Conservation (phyloP, 2,113 vertebrate species). For the Columba janthina region DNA sequence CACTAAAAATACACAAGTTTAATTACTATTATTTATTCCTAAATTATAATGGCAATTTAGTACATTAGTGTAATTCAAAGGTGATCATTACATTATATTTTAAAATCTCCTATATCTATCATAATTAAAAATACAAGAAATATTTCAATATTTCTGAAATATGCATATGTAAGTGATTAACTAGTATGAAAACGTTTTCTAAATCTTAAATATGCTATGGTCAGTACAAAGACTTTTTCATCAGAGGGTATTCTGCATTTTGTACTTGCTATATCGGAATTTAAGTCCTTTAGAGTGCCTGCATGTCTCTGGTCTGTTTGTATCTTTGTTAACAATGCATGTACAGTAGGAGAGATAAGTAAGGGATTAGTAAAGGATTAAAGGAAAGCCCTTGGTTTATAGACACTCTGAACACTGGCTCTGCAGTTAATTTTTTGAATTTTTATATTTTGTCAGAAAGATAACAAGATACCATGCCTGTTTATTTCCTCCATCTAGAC, state of each 20-base stretch:
- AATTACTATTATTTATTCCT: not conserved
- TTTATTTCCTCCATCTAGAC: not conserved
- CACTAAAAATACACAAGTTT: not conserved
- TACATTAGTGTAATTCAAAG: not conserved
- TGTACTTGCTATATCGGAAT: not conserved
- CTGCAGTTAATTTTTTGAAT: constrained; percentile 17
- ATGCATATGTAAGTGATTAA: not conserved
- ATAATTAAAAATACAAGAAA: not conserved
- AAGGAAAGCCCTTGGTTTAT: constrained; percentile 19
- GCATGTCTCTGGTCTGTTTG: not conserved
- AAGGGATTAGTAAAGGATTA: constrained; percentile 51
- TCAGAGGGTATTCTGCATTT: not conserved
- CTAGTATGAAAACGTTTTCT: not conserved
- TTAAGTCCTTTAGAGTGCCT: not conserved
- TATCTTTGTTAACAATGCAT: constrained; percentile 34
- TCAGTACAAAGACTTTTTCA: not conserved
- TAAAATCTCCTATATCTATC: not conserved
- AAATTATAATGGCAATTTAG: not conserved
- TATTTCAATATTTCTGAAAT: not conserved
- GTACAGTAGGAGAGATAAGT: constrained; percentile 46
- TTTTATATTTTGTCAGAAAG: constrained; percentile 33
- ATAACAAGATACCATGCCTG: constrained; percentile 7
- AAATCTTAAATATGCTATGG: not conserved
- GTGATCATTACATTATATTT: not conserved
- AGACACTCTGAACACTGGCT: not conserved